Evolutionary conservation across 1,140 invertebrate genomes (phyloP), one percentile per base, ranked within the genome.

Genomic region (Platyscapa corneri): DNA sequence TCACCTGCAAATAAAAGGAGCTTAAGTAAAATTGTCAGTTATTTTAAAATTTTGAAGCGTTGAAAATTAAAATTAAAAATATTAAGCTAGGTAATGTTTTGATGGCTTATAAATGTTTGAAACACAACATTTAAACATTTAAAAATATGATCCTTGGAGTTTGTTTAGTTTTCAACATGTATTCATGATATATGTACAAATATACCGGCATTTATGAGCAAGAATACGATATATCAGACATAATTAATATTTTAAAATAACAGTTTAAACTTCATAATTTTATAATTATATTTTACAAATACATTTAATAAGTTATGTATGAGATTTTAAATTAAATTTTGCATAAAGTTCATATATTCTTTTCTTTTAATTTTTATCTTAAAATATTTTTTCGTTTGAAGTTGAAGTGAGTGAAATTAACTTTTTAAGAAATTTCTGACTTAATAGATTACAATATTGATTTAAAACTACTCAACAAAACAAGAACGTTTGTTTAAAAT

Each of bases 1-100:
- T 95, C 94, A 88, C 94, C 95, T 95, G 89, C 60, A 91, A 93
- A 87, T 74, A 88, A 87, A 60, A 84, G 30, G 30, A 64, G 70
- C 32, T 67, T 34, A 30, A 6, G 12, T 67, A 67, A 8, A 67
- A 67, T 60, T 60, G 27, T 6, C 20, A 60, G 27, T 27, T 27
- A 5, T 60, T 3, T 7, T 10, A 14, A 60, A 60, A 60, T 60
- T 27, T 60, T 27, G 23, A 14, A 60, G 14, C 27, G 10, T 60
- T 60, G 27, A 60, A 14, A 27, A 60, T 60, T 20, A 27, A 60
- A 6, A 60, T 60, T 23, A 60, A 27, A 27, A 60, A 60, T 27
- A 60, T 60, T 23, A 27, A 60, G 56, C 2, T 60, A 60, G 23
- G 14, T 23, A 27, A 10, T 60, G 18, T n/a, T 53, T 53, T 7